phyloP scores from a whole-genome alignment of 2,888 invertebrate genomes.

The Zhuqinia jingwanae region DNA sequence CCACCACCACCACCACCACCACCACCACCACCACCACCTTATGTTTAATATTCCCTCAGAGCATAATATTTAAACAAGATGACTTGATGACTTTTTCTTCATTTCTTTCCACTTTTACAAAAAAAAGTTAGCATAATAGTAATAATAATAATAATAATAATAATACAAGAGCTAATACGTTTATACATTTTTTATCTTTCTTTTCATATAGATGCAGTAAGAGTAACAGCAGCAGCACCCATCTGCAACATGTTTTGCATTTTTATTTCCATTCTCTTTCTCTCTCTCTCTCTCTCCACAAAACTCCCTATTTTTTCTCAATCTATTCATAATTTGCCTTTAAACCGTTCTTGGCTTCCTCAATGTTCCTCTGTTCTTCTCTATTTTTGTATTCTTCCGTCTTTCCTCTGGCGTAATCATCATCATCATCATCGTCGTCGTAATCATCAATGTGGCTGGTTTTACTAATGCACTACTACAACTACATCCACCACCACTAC shows the following conservation, averaged over 20 bases:
- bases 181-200: constrained; percentile 25
- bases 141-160: constrained; percentile 41
- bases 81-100: constrained; percentile 72
- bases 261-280: constrained; percentile 60
- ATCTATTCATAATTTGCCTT: constrained; percentile 60
- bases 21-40: constrained; percentile 25
- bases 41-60: constrained; percentile 70
- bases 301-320: constrained; percentile 51
- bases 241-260: constrained; percentile 72
- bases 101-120: constrained; percentile 55
- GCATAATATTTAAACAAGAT: constrained; percentile 72
- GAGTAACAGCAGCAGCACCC: not conserved
- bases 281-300: no score
- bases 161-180: constrained; percentile 37
- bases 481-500: constrained; percentile 15
- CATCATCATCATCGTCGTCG: constrained; percentile 62
- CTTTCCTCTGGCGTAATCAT: constrained; percentile 61
- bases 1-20: constrained; percentile 7
- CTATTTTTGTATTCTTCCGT: constrained; percentile 18
- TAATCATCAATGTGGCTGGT: constrained; percentile 64
- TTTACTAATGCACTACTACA: constrained; percentile 55
- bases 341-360: not conserved
- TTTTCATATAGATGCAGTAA: no score
- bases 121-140: constrained; percentile 52
- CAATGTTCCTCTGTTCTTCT: constrained; percentile 37